Evolutionary conservation across 2,888 invertebrate species (phyloP), one percentile per base, ranked within the genome.

Genomic region (Volucella inanis): DNA sequence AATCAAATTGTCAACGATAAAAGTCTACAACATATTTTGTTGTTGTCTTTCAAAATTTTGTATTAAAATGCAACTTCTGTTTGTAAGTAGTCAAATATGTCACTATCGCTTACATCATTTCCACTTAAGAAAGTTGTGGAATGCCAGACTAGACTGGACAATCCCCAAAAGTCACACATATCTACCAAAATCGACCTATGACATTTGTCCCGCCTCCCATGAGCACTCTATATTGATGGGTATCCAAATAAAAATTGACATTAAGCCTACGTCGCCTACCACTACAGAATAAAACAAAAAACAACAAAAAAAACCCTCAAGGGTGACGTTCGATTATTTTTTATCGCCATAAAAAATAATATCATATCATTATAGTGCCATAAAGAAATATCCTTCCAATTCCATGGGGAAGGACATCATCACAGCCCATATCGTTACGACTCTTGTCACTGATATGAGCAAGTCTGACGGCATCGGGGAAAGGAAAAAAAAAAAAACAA

Each of bases 31-130:
- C 59, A 2, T 2, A 62, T n/a, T 45, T 43, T 15, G 12, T 31
- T 41, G 12, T 59, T 18, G 15, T 14, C 31, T 12, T 45, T 22
- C 38, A 31, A 55, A 14, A 61, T 61, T 62, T 22, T 47, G 45
- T 45, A 31, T 39, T 9, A 49, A 31, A 31, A n/a, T 15, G 45
- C 45, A 45, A 70, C 65, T 76, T 67, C 79, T 77, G 75, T 50
- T 65, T 62, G 54, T 85, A 84, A 82, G 82, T 88, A 87, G 87
- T 87, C 88, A 87, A 88, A 89, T 88, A 88, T 91, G 91, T 91
- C 91, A 91, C 89, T 88, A 90, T 89, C 91, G 90, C 89, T 90
- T 89, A 90, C 88, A 90, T 91, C 91, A 90, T 72, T 82, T 70
- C 71, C 55, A 76, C 81, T 81, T 81, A 85, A 81, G 76, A 68